phyloP scores from a whole-genome alignment of 2,797 vertebrate genomes.

The Varecia variegata region DNA sequence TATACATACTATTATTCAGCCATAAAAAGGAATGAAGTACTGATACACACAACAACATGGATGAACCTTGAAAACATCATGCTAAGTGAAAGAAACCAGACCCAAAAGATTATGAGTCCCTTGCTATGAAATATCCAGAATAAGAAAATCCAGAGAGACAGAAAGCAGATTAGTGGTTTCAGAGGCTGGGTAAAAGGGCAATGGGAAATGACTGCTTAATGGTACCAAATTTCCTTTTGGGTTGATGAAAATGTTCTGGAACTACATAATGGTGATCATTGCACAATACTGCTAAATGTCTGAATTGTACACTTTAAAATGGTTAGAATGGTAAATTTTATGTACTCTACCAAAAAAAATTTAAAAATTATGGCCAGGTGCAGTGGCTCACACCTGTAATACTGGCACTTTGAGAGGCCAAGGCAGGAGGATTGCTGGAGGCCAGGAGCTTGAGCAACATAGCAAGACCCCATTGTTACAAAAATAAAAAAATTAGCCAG shows the following conservation, averaged over 20 bases:
- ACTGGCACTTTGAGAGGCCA: no score
- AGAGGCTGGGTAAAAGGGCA: background rate
- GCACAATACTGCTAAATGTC: background rate
- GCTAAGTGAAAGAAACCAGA: background rate
- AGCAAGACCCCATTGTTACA: no score
- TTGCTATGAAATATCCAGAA: background rate
- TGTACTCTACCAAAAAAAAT: background rate
- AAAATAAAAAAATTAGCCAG: no score
- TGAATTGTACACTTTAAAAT: background rate
- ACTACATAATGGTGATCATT: background rate
- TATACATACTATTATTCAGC: background rate
- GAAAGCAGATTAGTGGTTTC: background rate
- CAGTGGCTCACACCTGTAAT: no score
- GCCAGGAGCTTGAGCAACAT: no score
- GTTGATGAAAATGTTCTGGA: background rate
- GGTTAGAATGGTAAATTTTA: background rate
- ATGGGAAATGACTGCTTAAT: background rate
- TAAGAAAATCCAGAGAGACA: background rate
- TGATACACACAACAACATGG: background rate
- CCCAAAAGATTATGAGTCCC: background rate
- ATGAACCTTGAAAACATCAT: constrained; percentile 4
- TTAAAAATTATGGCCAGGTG: background rate
- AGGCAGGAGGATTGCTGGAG: no score
- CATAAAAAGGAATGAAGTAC: constrained; percentile 4
- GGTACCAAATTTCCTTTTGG: background rate